These are phyloP conservation scores for Masnerella sp. DNA, from an alignment of 2,888 invertebrate species.

Conservation along the genomic window DNA sequence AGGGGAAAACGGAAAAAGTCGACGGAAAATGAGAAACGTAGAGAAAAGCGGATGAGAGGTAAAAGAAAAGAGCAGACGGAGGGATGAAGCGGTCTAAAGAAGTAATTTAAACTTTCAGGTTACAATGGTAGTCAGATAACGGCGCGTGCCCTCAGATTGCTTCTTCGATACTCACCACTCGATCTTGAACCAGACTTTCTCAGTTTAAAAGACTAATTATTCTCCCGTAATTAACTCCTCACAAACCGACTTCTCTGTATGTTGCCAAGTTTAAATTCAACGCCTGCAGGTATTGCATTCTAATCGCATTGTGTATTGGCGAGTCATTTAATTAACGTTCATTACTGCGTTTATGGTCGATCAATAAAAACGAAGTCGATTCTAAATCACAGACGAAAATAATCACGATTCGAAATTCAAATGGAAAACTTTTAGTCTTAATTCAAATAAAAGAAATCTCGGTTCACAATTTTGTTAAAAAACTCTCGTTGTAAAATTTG, in stretches of 20 bases:
- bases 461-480: too few relatives aligned
- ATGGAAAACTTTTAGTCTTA: too few relatives aligned
- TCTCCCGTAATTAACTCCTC: constrained; percentile 65
- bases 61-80: constrained; percentile 47
- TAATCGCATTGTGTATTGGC: constrained; percentile 28
- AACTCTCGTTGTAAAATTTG: too few relatives aligned
- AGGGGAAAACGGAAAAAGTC: constrained; percentile 17
- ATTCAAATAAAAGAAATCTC: too few relatives aligned
- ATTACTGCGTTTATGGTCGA: constrained; percentile 23
- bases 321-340: constrained; percentile 52
- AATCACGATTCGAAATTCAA: not conserved
- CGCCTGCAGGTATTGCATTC: constrained; percentile 40
- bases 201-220: constrained; percentile 66
- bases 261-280: constrained; percentile 40
- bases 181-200: constrained; percentile 59
- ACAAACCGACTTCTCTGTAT: constrained; percentile 40
- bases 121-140: constrained; percentile 61
- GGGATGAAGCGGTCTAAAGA: constrained; percentile 63
- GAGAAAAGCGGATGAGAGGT: constrained; percentile 37
- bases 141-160: constrained; percentile 62
- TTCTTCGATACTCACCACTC: constrained; percentile 66
- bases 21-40: constrained; percentile 39
- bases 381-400: constrained; percentile 5
- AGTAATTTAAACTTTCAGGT: constrained; percentile 70
- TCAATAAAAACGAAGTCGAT: not conserved